These are phyloP conservation scores for Coregonus sp. DNA, from an alignment of 2,797 vertebrate genomes.

Conservation along the genomic window DNA sequence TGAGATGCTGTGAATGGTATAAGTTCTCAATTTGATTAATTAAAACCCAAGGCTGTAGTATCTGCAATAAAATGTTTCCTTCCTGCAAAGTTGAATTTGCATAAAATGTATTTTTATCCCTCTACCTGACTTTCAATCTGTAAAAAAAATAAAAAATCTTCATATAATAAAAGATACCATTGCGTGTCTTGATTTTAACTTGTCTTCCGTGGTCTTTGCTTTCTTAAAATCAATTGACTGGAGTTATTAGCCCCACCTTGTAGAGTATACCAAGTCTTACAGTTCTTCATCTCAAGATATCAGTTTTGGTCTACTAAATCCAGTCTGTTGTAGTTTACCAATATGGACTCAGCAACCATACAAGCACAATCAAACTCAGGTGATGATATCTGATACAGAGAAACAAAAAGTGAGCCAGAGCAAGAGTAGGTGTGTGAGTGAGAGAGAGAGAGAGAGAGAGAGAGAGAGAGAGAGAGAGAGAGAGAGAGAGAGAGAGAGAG, in stretches of 20 bases:
- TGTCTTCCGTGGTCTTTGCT: conserved; percentile 23
- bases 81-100: conserved; percentile 68
- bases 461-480: background rate
- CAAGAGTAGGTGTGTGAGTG: background rate
- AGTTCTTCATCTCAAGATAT: background rate
- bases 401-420: background rate
- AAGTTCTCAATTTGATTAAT: conserved; percentile 71
- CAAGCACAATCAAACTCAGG: background rate
- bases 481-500: too few species aligned
- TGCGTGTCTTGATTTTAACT: conserved; percentile 72
- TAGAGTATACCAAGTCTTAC: background rate
- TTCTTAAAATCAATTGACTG: conserved; percentile 1
- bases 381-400: background rate
- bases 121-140: conserved; percentile 67
- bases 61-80: conserved; percentile 77
- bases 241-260: too few species aligned
- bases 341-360: background rate
- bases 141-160: conserved; percentile 70
- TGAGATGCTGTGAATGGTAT: conserved; percentile 70
- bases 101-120: conserved; percentile 66
- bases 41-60: conserved; percentile 77
- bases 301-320: background rate
- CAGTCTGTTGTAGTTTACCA: background rate
- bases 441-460: background rate
- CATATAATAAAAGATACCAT: conserved; percentile 85